These are phyloP conservation scores for Epirrhoe tristata DNA, from an alignment of 2,888 invertebrate genomes.

Conservation along the genomic window DNA sequence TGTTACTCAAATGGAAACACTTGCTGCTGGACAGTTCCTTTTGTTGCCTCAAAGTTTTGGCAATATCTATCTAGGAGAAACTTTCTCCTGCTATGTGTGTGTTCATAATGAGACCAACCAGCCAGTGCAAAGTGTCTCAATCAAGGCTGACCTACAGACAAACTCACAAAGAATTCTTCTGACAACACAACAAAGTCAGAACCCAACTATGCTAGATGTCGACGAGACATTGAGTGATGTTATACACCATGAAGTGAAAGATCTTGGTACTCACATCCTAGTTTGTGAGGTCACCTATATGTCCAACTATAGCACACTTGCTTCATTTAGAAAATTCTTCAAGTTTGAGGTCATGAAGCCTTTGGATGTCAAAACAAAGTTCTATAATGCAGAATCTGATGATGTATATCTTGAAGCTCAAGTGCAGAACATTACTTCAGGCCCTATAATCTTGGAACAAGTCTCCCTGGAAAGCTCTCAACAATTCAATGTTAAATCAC, in stretches of 20 bases:
- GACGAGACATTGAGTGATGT: conserved; percentile 97
- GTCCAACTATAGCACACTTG: conserved; percentile 89
- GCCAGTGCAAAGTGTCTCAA: conserved; percentile 91
- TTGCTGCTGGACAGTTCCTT: conserved; percentile 95
- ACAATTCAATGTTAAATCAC: conserved; percentile 92
- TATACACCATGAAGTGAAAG: conserved; percentile 99
- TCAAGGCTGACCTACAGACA: conserved; percentile 98
- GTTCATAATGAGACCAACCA: conserved; percentile 97
- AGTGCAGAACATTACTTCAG: conserved; percentile 96
- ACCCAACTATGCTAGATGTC: conserved; percentile 87
- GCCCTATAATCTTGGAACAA: conserved; percentile 97
- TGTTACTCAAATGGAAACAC: conserved; percentile 91
- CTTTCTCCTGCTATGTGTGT: conserved; percentile 98
- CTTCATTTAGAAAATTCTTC: conserved; percentile 98
- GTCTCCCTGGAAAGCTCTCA: conserved; percentile 97
- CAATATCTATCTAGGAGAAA: conserved; percentile 98
- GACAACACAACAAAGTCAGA: conserved; percentile 89
- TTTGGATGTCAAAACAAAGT: conserved; percentile 98
- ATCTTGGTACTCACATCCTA: conserved; percentile 98
- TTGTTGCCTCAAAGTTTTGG: conserved; percentile 98
- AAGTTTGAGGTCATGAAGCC: conserved; percentile 99
- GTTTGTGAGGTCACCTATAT: conserved; percentile 98
- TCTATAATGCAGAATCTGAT: conserved; percentile 96
- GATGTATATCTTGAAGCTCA: conserved; percentile 90
- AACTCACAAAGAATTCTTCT: conserved; percentile 94